Conservation (phyloP, 1,140 invertebrate genomes). For the Bombus sylvicola region DNA sequence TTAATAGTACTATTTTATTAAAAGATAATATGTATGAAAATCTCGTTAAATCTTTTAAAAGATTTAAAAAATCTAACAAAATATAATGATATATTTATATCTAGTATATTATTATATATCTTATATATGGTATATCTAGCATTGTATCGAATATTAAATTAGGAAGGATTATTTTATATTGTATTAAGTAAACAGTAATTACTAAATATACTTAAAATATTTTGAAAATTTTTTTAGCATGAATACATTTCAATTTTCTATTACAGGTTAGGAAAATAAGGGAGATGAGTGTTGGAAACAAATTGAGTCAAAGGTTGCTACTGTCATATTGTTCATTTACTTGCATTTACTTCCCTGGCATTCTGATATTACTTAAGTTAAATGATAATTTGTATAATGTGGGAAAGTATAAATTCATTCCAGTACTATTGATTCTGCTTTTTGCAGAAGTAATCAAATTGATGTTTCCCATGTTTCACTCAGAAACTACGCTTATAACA, state of each 20-base stretch:
- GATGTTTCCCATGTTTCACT: constrained; percentile 72
- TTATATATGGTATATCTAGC: too few species aligned
- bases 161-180: not conserved
- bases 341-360: constrained; percentile 79
- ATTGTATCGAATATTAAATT: not conserved
- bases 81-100: not conserved
- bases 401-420: constrained; percentile 77
- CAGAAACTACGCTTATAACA: constrained; percentile 58
- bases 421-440: constrained; percentile 76
- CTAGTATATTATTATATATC: too few species aligned
- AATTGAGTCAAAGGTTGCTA: constrained; percentile 72
- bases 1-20: not conserved
- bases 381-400: constrained; percentile 78
- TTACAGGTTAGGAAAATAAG: constrained; percentile 25
- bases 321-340: constrained; percentile 78
- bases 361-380: constrained; percentile 75
- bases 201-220: not conserved
- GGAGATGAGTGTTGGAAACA: constrained; percentile 38
- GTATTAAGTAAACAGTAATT: constrained; percentile 3
- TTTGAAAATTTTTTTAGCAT: not conserved
- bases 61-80: not conserved
- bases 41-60: not conserved
- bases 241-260: not conserved
- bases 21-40: constrained; percentile 2
- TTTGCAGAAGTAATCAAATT: constrained; percentile 78